Base-by-base conservation (phyloP, 2,888 invertebrate species). In the Microchrysa polita region DNA sequence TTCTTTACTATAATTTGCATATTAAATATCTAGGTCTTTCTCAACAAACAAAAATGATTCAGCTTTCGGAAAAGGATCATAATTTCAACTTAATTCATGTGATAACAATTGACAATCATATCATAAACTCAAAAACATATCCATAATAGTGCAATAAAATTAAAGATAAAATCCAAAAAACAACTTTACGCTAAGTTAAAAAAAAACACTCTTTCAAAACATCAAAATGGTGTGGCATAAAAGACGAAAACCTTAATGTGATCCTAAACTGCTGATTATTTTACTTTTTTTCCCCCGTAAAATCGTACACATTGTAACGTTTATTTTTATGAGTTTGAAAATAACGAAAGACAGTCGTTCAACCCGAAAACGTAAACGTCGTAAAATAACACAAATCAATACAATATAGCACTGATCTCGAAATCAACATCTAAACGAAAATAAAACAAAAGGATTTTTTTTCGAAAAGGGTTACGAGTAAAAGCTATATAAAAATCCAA, bases 171-270 rank as follows among this genome's bases (percentile, higher is more conserved):
- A n/a, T 16, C 10, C 16, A n/a, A 55, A 20, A 5, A 7, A n/a
- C 14, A 20, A 10, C 22, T 18, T 18, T 20, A 55, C 10, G 22
- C n/a, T 4, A 16, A 55, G 2, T 7, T 34, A 34, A 34, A 34
- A 34, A 34, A 34, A 34, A 34, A n/a, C n/a, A n/a, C 16, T n/a
- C 53, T 20, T 16, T 55, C 5, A 55, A 55, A 7, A 34, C 55
- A 69, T 57, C 53, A 69, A 69, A 69, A 69, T 69, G 69, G 55
- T 69, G 40, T 55, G 55, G 55, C 69, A 69, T 40, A 69, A 69
- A 57, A 69, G 55, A 40, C 55, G 69, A 69, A 69, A 69, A 69
- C 20, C 34, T 55, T n/a, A 12, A 48, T 48, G 5, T 48, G 4
- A n/a, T 48, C 4, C 27, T 34, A 34, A 34, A 34, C 27, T 34